Percentiles rank a stretch among this genome's conserved stretches.
These are phyloP conservation scores for Leptogaster cylindrica DNA, from an alignment of 2,888 invertebrate genomes.

Conservation along the genomic window DNA sequence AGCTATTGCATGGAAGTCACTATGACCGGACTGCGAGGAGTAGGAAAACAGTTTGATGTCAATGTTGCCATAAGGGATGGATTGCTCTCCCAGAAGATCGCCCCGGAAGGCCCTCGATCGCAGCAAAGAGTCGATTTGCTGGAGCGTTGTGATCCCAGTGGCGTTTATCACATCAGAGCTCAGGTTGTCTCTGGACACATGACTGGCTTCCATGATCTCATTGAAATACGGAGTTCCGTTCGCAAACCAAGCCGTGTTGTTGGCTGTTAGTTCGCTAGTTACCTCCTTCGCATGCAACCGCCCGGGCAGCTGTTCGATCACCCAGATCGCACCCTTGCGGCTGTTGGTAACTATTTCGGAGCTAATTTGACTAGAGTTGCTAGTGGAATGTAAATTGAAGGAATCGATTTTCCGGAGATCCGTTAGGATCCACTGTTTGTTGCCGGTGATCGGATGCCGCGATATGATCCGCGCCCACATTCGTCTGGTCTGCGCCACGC, in stretches of 20 bases:
- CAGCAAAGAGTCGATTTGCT: slow-evolving; percentile 57
- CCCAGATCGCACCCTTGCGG: slow-evolving; percentile 65
- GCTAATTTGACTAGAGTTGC: slow-evolving; percentile 49
- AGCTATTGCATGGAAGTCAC: slow-evolving; percentile 59
- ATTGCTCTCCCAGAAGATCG: slow-evolving; percentile 58
- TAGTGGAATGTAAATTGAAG: slow-evolving; percentile 52
- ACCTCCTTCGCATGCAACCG: slow-evolving; percentile 64
- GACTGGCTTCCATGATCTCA: slow-evolving; percentile 55
- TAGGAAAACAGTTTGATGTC: slow-evolving; percentile 61
- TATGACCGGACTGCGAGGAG: slow-evolving; percentile 55
- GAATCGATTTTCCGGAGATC: slow-evolving; percentile 68
- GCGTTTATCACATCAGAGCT: slow-evolving; percentile 53
- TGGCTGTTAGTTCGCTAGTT: slow-evolving; percentile 27
- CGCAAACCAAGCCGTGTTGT: slow-evolving; percentile 67
- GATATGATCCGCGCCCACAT: slow-evolving; percentile 77
- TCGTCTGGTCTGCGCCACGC: slow-evolving; percentile 73
- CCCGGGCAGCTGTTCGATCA: slow-evolving; percentile 80
- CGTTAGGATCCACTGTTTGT: slow-evolving; percentile 86
- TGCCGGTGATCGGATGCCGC: slow-evolving; percentile 78
- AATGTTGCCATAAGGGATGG: slow-evolving; percentile 61
- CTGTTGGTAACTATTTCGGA: slow-evolving; percentile 39
- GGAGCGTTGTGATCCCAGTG: slow-evolving; percentile 55
- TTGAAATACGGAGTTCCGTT: slow-evolving; percentile 59
- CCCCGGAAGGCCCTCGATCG: slow-evolving; percentile 59
- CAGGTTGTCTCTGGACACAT: slow-evolving; percentile 53